phyloP scores from a whole-genome alignment of 1,140 invertebrate genomes.

The Bombus impatiens region DNA sequence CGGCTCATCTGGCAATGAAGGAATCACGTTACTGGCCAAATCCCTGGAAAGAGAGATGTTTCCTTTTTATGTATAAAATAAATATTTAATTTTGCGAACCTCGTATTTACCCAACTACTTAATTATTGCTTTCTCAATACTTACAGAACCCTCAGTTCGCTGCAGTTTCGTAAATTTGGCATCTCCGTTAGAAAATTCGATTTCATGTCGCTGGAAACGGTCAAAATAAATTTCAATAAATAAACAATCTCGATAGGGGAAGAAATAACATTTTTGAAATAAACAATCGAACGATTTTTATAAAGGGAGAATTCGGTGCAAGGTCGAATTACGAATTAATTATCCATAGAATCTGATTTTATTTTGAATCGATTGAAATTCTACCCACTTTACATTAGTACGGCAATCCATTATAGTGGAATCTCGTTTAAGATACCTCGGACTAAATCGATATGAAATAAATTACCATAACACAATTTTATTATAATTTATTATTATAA shows the following conservation, averaged over 20 bases:
- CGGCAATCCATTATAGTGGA: no score
- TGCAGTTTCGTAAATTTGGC: constrained; percentile 88
- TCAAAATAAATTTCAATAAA: neutral
- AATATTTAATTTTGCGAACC: neutral
- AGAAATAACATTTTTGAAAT: no score
- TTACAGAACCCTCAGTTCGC: constrained; percentile 93
- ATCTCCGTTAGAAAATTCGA: constrained; percentile 89
- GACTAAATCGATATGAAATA: neutral
- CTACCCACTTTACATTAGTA: neutral
- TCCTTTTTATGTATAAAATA: neutral
- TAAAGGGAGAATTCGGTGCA: neutral
- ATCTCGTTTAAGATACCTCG: neutral
- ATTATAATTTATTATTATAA: neutral
- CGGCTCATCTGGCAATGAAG: constrained; percentile 86
- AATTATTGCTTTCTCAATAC: constrained; percentile 80
- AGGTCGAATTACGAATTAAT: neutral
- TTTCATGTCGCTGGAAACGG: constrained; percentile 89
- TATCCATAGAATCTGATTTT: neutral
- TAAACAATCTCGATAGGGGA: neutral
- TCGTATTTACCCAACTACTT: no score
- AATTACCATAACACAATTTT: neutral
- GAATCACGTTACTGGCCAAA: constrained; percentile 92
- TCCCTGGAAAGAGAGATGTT: constrained; percentile 85
- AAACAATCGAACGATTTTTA: neutral
- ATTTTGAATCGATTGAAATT: neutral